phyloP scores from a whole-genome alignment of 2,888 invertebrate genomes.

The Strigamia crassipes region DNA sequence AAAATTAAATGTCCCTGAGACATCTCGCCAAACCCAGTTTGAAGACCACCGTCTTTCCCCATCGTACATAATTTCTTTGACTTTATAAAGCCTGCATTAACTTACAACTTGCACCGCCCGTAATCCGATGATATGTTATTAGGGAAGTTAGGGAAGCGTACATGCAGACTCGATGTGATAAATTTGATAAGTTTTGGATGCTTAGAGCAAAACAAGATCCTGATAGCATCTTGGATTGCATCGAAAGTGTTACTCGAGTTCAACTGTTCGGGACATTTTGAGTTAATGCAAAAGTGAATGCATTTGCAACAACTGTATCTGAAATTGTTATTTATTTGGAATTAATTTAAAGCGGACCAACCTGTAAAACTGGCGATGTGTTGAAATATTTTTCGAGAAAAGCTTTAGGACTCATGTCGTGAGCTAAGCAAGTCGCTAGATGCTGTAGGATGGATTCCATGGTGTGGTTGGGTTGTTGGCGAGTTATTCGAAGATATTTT shows the following conservation, averaged over 20 bases:
- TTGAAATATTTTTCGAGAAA: constrained; percentile 93
- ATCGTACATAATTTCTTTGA: too few species aligned
- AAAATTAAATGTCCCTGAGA: too few species aligned
- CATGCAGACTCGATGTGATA: not conserved
- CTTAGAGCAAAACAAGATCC: not conserved
- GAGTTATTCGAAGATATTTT: constrained; percentile 91
- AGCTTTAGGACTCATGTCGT: constrained; percentile 91
- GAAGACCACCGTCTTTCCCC: too few species aligned
- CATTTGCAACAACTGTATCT: too few species aligned
- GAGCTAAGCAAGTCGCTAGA: constrained; percentile 85
- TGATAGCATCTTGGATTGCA: not conserved
- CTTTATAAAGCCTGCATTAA: too few species aligned
- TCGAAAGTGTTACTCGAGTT: not conserved
- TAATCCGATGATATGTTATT: not conserved
- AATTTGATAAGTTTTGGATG: not conserved
- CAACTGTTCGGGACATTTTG: not conserved
- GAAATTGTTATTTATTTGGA: not conserved
- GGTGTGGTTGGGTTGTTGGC: constrained; percentile 94
- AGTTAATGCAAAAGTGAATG: not conserved
- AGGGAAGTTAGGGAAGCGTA: not conserved
- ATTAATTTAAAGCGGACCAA: constrained; percentile 51
- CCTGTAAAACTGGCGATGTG: constrained; percentile 79
- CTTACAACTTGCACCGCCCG: not conserved
- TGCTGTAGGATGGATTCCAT: constrained; percentile 91
- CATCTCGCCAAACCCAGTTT: too few species aligned